These are phyloP conservation scores for Halisarca cf. caerulea DNA, from an alignment of 37 sponge, comb jelly and placozoan genomes.

Conservation along the genomic window DNA sequence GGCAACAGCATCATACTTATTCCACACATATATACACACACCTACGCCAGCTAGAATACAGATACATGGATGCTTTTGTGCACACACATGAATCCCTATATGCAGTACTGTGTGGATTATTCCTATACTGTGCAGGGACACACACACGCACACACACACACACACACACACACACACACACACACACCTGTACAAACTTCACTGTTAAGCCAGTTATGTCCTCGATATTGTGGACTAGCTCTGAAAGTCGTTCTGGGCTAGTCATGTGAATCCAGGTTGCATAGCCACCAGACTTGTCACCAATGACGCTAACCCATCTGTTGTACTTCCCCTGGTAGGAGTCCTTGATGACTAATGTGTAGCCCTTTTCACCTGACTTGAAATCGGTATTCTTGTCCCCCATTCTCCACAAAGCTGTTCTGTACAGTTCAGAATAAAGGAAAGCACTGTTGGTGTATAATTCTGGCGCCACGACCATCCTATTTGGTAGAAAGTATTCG, in stretches of 20 bases:
- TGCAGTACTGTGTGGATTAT: no score
- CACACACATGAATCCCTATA: background rate
- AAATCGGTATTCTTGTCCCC: no score
- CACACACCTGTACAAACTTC: background rate
- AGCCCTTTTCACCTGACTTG: background rate
- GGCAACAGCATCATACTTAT: no score
- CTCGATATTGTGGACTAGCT: no score
- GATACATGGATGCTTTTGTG: background rate
- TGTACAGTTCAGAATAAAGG: background rate
- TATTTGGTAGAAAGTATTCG: background rate
- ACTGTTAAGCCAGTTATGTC: no score
- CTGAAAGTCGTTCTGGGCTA: no score
- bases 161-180: background rate
- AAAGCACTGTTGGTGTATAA: background rate
- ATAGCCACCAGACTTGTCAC: slow-evolving; percentile 1
- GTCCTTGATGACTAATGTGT: background rate
- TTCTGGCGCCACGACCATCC: background rate
- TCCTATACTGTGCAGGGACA: background rate
- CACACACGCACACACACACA: background rate
- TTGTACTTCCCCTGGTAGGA: background rate
- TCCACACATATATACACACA: slow-evolving; percentile 30
- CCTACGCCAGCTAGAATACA: slow-evolving; percentile 16
- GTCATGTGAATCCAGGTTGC: background rate
- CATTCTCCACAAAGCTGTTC: no score
- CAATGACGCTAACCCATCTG: background rate